These are phyloP conservation scores for Thereva unica DNA, from an alignment of 2,888 invertebrate genomes.

Conservation along the genomic window DNA sequence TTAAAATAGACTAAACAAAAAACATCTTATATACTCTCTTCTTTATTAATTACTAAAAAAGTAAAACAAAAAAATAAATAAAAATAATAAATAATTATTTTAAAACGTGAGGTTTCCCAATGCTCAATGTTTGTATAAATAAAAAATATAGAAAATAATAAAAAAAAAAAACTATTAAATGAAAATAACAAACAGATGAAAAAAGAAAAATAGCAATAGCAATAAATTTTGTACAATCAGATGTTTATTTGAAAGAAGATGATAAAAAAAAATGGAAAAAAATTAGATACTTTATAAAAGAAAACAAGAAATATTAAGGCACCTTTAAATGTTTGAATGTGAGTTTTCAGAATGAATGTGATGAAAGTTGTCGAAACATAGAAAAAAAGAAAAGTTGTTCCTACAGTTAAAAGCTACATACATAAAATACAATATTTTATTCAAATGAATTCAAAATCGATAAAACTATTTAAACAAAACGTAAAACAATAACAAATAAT, in stretches of 20 bases:
- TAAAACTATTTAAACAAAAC: too few species aligned
- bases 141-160: conserved; percentile 5
- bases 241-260: conserved; percentile 18
- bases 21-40: background rate
- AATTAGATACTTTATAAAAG: background rate
- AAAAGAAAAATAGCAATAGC: conserved; percentile 24
- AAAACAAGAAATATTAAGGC: too few species aligned
- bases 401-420: conserved; percentile 21
- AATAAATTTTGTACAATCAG: conserved; percentile 32
- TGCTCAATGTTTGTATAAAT: conserved; percentile 30
- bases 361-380: conserved; percentile 17
- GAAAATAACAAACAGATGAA: too few species aligned
- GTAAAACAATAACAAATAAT: too few species aligned
- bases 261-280: conserved; percentile 15
- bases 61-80: background rate
- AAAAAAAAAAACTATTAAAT: too few species aligned
- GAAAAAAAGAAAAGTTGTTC: conserved; percentile 3
- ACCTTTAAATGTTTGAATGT: conserved; percentile 9
- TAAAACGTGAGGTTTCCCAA: conserved; percentile 25
- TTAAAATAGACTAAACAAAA: too few species aligned
- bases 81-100: background rate
- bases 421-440: conserved; percentile 11
- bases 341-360: conserved; percentile 6
- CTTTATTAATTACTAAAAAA: conserved; percentile 3
- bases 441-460: conserved; percentile 17